A percentile compares a stretch with the other conserved stretches of the same genome.
Conservation (phyloP, 2,888 invertebrate species). For the Mactromeris polynyma region DNA sequence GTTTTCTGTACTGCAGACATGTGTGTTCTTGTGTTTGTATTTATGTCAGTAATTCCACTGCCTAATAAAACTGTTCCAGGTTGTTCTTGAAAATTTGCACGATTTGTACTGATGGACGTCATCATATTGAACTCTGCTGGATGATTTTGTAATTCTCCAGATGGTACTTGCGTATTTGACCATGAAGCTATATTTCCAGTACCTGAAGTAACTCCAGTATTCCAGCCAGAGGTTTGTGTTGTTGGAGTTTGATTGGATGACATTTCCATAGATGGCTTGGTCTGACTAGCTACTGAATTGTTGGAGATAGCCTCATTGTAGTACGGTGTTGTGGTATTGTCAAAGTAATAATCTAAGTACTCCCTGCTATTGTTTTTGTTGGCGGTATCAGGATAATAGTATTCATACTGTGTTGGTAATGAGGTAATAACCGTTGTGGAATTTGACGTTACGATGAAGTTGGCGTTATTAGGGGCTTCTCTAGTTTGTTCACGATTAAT, state of each 20-base stretch:
- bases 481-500: background rate
- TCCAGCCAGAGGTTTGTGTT: background rate
- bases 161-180: background rate
- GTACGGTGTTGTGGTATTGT: conserved; percentile 17
- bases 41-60: background rate
- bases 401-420: background rate
- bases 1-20: background rate
- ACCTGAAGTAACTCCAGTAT: background rate
- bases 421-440: background rate
- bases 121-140: background rate
- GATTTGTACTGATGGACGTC: background rate
- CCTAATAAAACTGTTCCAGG: background rate
- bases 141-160: background rate
- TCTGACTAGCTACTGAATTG: background rate
- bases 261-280: background rate
- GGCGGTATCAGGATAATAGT: conserved; percentile 1
- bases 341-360: conserved; percentile 39
- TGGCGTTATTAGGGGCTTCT: background rate
- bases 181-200: background rate
- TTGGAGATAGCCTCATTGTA: background rate
- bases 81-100: background rate
- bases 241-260: background rate
- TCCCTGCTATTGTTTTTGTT: conserved; percentile 24
- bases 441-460: background rate
- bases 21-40: background rate